phyloP scores from a whole-genome alignment of 2,797 vertebrate genomes.

The Sciurus vulgaris region DNA sequence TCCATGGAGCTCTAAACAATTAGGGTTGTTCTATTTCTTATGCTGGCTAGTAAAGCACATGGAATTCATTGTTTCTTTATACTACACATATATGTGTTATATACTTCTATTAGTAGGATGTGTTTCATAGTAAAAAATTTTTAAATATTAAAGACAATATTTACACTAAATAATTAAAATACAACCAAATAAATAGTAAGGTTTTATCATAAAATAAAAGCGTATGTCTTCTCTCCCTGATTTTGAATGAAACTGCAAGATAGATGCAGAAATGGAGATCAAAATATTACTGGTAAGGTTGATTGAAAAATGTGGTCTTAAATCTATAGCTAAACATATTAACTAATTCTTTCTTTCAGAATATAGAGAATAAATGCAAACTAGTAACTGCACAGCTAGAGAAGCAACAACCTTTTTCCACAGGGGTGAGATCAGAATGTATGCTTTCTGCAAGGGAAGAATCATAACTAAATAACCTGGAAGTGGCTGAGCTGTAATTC shows the following conservation, averaged over 20 bases:
- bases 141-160: background rate
- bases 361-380: background rate
- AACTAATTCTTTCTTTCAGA: background rate
- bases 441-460: background rate
- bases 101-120: background rate
- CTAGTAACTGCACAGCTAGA: background rate
- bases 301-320: constrained; percentile 36
- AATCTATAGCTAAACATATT: background rate
- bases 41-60: background rate
- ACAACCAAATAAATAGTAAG: constrained; percentile 14
- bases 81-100: background rate
- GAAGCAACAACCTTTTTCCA: background rate
- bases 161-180: constrained; percentile 27
- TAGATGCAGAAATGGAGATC: background rate
- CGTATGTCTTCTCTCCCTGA: background rate
- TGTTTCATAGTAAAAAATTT: constrained; percentile 9
- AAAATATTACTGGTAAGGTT: background rate
- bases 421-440: background rate
- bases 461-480: background rate
- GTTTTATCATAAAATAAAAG: background rate
- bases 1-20: background rate
- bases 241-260: constrained; percentile 23
- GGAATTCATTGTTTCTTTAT: background rate
- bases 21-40: background rate
- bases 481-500: background rate